Base-by-base conservation (phyloP, 2,797 vertebrate genomes). In the Rhynchonycteris naso region DNA sequence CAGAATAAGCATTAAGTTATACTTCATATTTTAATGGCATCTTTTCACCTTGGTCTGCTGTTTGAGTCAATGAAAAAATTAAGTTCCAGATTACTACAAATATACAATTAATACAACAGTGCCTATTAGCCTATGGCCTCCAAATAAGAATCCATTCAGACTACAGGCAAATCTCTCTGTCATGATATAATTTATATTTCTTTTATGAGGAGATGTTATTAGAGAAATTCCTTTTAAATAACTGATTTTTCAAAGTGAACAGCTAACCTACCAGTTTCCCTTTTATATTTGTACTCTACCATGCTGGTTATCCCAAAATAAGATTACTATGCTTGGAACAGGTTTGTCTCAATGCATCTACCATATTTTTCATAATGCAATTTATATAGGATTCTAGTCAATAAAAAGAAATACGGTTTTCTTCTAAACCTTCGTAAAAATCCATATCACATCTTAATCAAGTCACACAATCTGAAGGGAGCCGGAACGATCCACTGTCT, bases 351-450 rank as follows among this genome's bases (percentile, higher is more conserved):
- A 43, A 65, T 72, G 71, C 59, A 71, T 26, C 91, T 83, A 93
- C 75, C 76, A 66, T 95, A 94, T 96, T 98, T 98, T 97, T 97
- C 96, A 97, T 94, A 97, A 97, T 92, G 69, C 84, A 97, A 97
- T 97, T 97, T 97, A 96, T 96, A 97, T 75, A 63, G n/a, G 71
- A 96, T 96, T 97, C 95, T 72, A 94, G 96, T 97, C 97, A 97
- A 97, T 89, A 95, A 81, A 93, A 96, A 97, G 93, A 97, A 96
- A 96, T 88, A 96, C 13, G 47, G 95, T 94, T 97, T 96, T 97
- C 96, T 97, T 97, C 96, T 88, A 92, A 96, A 94, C 83, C 82
- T 71, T 93, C 96, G 94, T 90, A 97, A 96, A 98, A 98, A 98
- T 96, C 97, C 94, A 91, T 96, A 96, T 16, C 79, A 93, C 88